Evolutionary conservation across 2,113 vertebrate genomes (phyloP).

Genomic region (Plotosus lineatus): DNA sequence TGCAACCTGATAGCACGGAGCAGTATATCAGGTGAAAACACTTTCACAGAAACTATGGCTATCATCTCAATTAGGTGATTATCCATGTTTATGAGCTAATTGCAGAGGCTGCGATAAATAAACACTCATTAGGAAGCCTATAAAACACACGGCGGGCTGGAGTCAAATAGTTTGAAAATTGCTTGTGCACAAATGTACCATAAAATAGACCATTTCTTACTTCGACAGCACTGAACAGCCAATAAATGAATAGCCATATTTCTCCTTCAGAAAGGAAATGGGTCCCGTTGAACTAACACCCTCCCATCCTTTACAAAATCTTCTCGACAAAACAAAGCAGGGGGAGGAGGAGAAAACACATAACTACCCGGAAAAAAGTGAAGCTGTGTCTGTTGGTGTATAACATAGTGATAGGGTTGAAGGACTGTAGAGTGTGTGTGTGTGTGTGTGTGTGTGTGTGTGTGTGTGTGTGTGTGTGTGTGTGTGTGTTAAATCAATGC

Average conservation of each 20-base stretch:
- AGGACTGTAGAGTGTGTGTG: not conserved
- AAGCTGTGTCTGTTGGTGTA: not conserved
- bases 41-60: conserved; percentile 25
- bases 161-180: conserved; percentile 22
- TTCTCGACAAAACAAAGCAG: too few species aligned
- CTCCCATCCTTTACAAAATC: not conserved
- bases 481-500: conserved; percentile 37
- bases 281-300: not conserved
- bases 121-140: conserved; percentile 44
- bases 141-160: conserved; percentile 45
- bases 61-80: conserved; percentile 45
- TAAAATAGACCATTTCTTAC: conserved; percentile 45
- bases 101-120: conserved; percentile 45
- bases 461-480: too few species aligned
- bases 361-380: too few species aligned
- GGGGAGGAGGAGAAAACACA: too few species aligned
- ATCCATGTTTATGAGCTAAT: conserved; percentile 45
- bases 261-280: not conserved
- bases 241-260: conserved; percentile 40
- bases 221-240: conserved; percentile 49
- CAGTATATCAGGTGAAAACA: conserved; percentile 22
- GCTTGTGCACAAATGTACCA: conserved; percentile 9
- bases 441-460: too few species aligned
- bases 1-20: conserved; percentile 1
- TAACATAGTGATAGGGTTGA: not conserved